These are phyloP conservation scores for Standfussiana lucernea DNA, from an alignment of 2,888 invertebrate genomes.

Conservation along the genomic window DNA sequence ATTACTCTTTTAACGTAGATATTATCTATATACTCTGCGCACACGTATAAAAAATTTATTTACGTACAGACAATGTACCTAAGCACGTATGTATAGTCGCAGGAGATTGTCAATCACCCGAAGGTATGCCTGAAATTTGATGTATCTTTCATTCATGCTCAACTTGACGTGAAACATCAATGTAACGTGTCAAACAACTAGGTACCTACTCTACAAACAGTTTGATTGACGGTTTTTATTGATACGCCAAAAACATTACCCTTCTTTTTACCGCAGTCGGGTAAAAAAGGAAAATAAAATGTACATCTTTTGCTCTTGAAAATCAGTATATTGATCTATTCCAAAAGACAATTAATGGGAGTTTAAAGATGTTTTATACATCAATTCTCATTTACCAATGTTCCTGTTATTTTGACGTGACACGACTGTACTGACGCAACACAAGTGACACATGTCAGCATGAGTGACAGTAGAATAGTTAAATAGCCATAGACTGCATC, in stretches of 20 bases:
- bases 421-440: neutral
- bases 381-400: neutral
- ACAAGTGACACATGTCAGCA: too few species aligned
- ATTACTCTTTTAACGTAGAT: neutral
- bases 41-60: neutral
- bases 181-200: slow-evolving; percentile 14
- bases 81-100: neutral
- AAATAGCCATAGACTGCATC: too few species aligned
- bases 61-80: slow-evolving; percentile 1
- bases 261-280: neutral
- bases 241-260: neutral
- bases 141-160: slow-evolving; percentile 52
- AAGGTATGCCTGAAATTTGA: slow-evolving; percentile 30
- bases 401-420: neutral
- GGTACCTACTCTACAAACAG: neutral
- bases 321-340: neutral
- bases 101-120: slow-evolving; percentile 47
- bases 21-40: neutral
- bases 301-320: neutral
- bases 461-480: too few species aligned
- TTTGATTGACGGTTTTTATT: slow-evolving; percentile 45
- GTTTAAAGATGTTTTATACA: neutral
- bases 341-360: neutral
- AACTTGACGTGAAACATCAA: slow-evolving; percentile 37
- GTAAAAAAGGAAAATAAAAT: neutral